Conservation (phyloP, 2,113 vertebrate species). For the Paralichthys olivaceus region DNA sequence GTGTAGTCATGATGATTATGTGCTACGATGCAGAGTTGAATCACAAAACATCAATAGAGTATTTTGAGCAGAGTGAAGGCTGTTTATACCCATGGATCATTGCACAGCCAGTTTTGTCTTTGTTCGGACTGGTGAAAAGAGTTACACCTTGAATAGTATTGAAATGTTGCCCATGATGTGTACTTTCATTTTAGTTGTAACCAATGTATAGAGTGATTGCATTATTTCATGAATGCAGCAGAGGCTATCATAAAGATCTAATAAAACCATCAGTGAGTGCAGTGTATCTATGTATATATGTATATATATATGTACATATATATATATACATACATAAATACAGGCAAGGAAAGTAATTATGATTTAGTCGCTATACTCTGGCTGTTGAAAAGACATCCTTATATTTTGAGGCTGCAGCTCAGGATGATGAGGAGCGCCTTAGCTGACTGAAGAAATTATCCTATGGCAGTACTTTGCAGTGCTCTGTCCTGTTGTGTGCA, state of each 20-base stretch:
- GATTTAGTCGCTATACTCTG: neutral
- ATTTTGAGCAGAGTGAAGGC: conserved; percentile 11
- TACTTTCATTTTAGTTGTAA: neutral
- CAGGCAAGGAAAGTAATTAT: conserved; percentile 15
- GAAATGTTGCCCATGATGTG: neutral
- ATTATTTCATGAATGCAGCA: conserved; percentile 13
- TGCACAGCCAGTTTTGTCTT: neutral
- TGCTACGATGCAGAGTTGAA: conserved; percentile 19
- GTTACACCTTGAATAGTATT: neutral
- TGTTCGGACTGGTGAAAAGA: too few species aligned
- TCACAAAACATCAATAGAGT: neutral
- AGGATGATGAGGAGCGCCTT: conserved; percentile 34
- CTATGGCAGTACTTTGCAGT: conserved; percentile 8
- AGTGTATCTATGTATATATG: neutral
- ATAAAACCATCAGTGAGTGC: conserved; percentile 1
- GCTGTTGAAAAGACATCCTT: conserved; percentile 37
- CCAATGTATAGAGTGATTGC: conserved; percentile 13
- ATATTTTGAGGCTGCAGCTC: conserved; percentile 37
- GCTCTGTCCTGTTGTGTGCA: conserved; percentile 1
- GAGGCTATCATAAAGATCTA: conserved; percentile 23
- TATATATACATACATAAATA: too few species aligned
- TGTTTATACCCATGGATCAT: neutral
- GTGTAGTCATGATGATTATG: conserved; percentile 25
- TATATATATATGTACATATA: neutral
- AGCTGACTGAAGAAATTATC: conserved; percentile 38